Evolutionary conservation across 2,113 vertebrate species (phyloP).

Genomic region (Alosa alosa): DNA sequence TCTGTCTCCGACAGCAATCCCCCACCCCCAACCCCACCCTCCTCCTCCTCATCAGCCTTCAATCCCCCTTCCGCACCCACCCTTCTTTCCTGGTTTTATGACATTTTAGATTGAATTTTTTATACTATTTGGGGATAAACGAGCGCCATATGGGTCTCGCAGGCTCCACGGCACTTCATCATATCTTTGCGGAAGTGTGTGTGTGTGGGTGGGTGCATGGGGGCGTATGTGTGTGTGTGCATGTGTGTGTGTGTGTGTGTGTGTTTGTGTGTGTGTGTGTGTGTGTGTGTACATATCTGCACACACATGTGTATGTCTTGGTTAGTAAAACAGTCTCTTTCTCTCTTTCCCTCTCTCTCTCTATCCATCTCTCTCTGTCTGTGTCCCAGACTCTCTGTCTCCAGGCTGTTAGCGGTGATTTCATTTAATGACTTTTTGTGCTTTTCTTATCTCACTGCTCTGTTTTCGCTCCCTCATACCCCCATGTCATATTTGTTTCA

Average conservation of each 20-base stretch:
- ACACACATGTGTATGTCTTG: background rate
- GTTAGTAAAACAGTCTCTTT: constrained; percentile 23
- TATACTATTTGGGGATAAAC: constrained; percentile 69
- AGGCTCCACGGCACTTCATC: constrained; percentile 57
- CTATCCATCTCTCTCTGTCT: constrained; percentile 22
- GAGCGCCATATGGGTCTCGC: constrained; percentile 53
- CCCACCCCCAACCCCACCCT: background rate
- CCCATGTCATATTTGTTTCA: constrained; percentile 13
- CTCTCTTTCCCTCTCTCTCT: constrained; percentile 7
- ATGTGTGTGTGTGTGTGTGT: background rate
- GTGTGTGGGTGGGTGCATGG: background rate
- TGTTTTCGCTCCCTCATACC: constrained; percentile 14
- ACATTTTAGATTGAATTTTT: constrained; percentile 68
- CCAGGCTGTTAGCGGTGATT: background rate
- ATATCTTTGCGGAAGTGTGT: constrained; percentile 39
- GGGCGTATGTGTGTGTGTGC: background rate
- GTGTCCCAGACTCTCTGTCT: background rate
- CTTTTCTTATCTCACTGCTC: constrained; percentile 26
- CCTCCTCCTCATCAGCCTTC: constrained; percentile 39
- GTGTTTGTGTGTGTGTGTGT: background rate
- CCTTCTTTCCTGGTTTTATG: constrained; percentile 55
- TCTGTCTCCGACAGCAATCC: constrained; percentile 17
- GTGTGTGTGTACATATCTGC: background rate
- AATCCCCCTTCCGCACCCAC: background rate
- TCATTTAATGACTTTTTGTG: constrained; percentile 37